Conservation (phyloP, 2,888 invertebrate species). For the Cyclophora albipunctata region DNA sequence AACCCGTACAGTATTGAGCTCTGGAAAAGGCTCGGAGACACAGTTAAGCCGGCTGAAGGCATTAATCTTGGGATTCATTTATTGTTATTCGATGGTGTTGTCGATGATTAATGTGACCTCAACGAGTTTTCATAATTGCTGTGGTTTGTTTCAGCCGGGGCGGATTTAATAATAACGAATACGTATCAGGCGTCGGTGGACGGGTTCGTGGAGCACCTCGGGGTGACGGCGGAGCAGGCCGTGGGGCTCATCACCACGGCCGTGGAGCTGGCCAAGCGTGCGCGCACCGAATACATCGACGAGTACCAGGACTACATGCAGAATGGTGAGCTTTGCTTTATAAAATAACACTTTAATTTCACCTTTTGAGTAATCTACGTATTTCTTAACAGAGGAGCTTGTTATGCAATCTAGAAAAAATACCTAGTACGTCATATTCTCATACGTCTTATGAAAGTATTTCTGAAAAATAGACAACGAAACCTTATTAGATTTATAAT, state of each 20-base stretch:
- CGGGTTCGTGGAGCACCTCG: slow-evolving; percentile 84
- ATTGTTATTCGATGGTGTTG: slow-evolving; percentile 38
- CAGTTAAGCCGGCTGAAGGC: slow-evolving; percentile 31
- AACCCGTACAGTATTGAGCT: no score
- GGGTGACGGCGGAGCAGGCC: slow-evolving; percentile 79
- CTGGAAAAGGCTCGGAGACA: slow-evolving; percentile 33
- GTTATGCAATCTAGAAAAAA: no score
- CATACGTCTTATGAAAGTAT: neutral
- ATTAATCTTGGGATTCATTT: slow-evolving; percentile 49
- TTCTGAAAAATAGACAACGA: neutral
- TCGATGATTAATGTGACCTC: slow-evolving; percentile 36
- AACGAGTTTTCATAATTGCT: neutral
- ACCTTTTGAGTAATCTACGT: no score
- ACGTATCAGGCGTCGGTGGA: slow-evolving; percentile 91
- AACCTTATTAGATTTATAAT: no score
- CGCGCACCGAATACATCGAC: slow-evolving; percentile 77
- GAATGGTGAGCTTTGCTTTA: slow-evolving; percentile 34
- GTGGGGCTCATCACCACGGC: slow-evolving; percentile 83
- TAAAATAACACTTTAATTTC: no score
- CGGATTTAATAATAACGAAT: slow-evolving; percentile 90
- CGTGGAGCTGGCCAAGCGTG: slow-evolving; percentile 83
- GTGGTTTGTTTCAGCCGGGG: slow-evolving; percentile 78
- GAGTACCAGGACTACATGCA: slow-evolving; percentile 66
- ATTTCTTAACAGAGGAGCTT: no score
- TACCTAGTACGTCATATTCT: neutral